Evolutionary conservation across 2,797 vertebrate species (phyloP), one percentile per base, ranked within the genome.

Genomic region (Sitta carolinensis): DNA sequence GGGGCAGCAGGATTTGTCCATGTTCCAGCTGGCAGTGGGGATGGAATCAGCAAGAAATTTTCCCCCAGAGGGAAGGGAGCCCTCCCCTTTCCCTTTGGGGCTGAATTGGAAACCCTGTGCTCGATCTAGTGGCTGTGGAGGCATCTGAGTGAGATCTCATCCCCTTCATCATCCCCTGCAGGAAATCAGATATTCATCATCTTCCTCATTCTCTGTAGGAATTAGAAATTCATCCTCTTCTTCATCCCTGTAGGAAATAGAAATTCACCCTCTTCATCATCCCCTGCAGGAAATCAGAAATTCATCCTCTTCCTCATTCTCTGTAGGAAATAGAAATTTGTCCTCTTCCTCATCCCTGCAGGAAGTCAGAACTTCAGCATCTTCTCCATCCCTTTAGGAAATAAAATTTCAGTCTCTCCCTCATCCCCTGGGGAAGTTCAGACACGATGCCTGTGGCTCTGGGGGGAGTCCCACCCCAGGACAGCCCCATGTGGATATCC

Each of bases 51-150:
- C 22, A 40, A 32, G 48, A 34, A 34, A 26, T 67, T 13, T 63
- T 23, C 4, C 8, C 19, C 15, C 0, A 0, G 10, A 55, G 19
- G 16, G 29, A 74, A 67, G 27, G 68, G 13, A 72, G 2, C 22
- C 27, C 16, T 61, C 16, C 30, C 15, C 25, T 75, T 84, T 62
- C n/a, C 47, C 20, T 18, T 55, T 77, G 12, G 30, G 47, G n/a
- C 26, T 76, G 68, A 22, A 4, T 1, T 91, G 83, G 68, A 47
- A 79, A 40, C 7, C 6, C 19, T 25, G 2, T 8, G 50, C 38
- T 59, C 50, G 14, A 57, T 19, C 16, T 23, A 14, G 19, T 9
- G 73, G 42, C 25, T 72, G 38, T 61, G 58, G 68, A 68, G 45
- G 20, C 19, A 88, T 15, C 30, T 25, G 10, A 3, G 47, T 15